A percentile compares a stretch with the other conserved stretches of the same genome.
Evolutionary conservation across 2,113 vertebrate genomes (phyloP).

Genomic region (Colistium nudipinnis): DNA sequence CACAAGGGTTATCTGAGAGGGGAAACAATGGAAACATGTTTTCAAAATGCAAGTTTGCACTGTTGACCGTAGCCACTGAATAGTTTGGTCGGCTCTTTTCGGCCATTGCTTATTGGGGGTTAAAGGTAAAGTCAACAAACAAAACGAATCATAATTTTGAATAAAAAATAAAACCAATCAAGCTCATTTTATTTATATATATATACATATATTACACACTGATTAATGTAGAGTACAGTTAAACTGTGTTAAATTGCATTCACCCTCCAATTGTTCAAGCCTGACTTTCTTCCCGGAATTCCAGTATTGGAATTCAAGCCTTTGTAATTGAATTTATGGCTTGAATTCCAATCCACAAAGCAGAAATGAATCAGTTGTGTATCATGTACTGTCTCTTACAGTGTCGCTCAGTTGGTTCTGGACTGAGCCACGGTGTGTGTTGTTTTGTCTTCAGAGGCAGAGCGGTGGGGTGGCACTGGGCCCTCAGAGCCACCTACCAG

Average conservation of each 20-base stretch:
- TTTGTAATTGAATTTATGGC: neutral
- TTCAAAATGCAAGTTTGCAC: conserved; percentile 29
- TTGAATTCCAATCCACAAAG: neutral
- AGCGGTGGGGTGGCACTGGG: conserved; percentile 74
- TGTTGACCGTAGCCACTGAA: conserved; percentile 2
- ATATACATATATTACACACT: too few relatives aligned
- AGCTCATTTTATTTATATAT: too few relatives aligned
- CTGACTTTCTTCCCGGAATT: neutral
- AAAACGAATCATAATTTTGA: neutral
- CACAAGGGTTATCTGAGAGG: conserved; percentile 44
- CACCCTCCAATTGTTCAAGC: neutral
- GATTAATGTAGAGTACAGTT: neutral
- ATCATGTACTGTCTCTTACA: neutral
- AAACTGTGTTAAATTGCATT: neutral
- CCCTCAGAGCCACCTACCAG: conserved; percentile 83
- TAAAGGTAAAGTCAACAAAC: too few relatives aligned
- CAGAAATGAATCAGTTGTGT: neutral
- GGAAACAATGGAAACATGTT: conserved; percentile 35
- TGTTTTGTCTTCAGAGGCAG: conserved; percentile 80
- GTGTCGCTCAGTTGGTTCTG: neutral
- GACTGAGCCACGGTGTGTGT: neutral
- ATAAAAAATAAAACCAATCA: conserved; percentile 2
- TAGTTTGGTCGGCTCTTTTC: conserved; percentile 20
- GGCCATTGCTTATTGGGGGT: too few relatives aligned
- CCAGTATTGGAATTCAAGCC: neutral